Evolutionary conservation across 2,113 vertebrate genomes (phyloP).

Genomic region (Colaptes auratus): DNA sequence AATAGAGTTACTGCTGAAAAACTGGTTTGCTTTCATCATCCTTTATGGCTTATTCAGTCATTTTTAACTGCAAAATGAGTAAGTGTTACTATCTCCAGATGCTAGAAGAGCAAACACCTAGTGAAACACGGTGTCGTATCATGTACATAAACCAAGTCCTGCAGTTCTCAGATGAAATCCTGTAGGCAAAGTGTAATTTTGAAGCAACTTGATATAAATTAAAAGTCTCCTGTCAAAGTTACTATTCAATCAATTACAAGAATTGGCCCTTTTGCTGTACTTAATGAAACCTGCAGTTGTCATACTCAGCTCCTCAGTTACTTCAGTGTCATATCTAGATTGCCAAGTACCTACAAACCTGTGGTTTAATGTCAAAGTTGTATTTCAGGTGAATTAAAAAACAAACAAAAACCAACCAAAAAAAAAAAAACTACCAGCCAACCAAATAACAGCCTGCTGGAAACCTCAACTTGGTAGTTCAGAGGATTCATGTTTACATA

Average conservation of each 20-base stretch:
- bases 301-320: not conserved
- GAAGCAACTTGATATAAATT: not conserved
- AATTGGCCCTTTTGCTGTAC: not conserved
- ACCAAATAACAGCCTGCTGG: not conserved
- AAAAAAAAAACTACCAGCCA: not conserved
- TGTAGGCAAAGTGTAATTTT: not conserved
- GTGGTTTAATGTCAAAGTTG: not conserved
- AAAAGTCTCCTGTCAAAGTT: not conserved
- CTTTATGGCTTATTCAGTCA: not conserved
- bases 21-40: not conserved
- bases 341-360: not conserved
- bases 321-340: not conserved
- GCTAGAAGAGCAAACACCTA: not conserved
- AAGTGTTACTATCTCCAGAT: not conserved
- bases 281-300: not conserved
- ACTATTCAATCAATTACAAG: constrained; percentile 2
- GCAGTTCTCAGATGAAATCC: not conserved
- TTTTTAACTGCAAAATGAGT: not conserved
- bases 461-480: not conserved
- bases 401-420: not conserved
- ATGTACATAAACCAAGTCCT: not conserved
- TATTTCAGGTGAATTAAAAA: not conserved
- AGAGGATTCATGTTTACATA: not conserved
- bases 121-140: not conserved
- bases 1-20: not conserved